A percentile compares a stretch with the other conserved stretches of the same genome.
Evolutionary conservation across 2,113 vertebrate genomes (phyloP).

Genomic region (Neolamprologus sp.): DNA sequence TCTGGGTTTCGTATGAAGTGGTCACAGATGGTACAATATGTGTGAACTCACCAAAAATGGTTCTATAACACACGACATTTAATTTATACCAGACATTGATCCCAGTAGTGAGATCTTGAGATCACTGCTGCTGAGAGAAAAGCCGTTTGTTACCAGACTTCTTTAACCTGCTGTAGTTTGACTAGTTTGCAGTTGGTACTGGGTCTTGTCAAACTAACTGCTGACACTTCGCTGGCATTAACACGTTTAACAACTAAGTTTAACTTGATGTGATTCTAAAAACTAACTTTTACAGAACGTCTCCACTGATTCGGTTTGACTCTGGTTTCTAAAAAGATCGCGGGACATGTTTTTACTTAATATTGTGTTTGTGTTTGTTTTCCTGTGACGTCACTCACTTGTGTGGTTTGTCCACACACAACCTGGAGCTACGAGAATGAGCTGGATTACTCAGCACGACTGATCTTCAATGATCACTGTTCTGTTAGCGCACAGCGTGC

Average conservation of each 20-base stretch:
- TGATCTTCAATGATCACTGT: neutral
- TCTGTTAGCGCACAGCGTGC: neutral
- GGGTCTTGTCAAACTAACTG: accelerated
- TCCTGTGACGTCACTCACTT: neutral
- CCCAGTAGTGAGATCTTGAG: accelerated
- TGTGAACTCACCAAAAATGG: neutral
- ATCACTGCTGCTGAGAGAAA: neutral
- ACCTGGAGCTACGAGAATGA: accelerated
- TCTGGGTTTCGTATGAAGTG: neutral
- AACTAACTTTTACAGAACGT: accelerated
- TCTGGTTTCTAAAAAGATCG: neutral
- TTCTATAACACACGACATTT: neutral
- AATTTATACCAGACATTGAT: accelerated
- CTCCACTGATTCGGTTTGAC: neutral
- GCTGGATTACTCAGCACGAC: neutral
- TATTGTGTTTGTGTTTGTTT: neutral
- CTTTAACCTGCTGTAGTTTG: neutral
- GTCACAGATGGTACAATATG: neutral
- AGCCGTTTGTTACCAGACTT: neutral
- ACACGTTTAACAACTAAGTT: neutral
- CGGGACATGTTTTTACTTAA: neutral
- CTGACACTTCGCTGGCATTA: neutral
- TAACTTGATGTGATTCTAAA: neutral
- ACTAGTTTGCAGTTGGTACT: neutral
- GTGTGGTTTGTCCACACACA: neutral